Evolutionary conservation across 1,140 invertebrate genomes (phyloP).

Genomic region (Oedothorax gibbosus): DNA sequence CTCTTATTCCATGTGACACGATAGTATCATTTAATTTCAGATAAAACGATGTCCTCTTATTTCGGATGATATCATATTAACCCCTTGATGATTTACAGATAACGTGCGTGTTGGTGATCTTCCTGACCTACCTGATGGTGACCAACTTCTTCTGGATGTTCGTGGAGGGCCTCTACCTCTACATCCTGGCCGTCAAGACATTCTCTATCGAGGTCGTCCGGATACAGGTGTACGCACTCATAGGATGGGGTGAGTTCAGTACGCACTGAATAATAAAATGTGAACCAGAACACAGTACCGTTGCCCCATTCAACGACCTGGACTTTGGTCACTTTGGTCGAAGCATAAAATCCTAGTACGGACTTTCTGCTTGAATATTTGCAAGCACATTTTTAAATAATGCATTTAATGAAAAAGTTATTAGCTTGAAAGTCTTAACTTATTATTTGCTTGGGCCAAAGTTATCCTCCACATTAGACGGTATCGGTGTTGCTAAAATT

Average conservation of each 20-base stretch:
- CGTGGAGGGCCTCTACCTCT: constrained; percentile 94
- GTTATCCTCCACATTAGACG: too few relatives aligned
- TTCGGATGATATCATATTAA: neutral
- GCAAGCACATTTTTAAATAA: too few relatives aligned
- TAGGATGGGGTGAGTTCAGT: constrained; percentile 86
- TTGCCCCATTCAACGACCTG: too few relatives aligned
- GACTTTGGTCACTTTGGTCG: too few relatives aligned
- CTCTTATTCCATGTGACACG: neutral
- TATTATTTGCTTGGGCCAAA: too few relatives aligned
- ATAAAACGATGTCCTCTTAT: neutral
- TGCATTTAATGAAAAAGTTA: too few relatives aligned
- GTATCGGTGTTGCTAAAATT: too few relatives aligned
- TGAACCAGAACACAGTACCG: too few relatives aligned
- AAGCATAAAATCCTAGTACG: too few relatives aligned
- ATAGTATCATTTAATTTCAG: neutral
- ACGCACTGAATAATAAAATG: too few relatives aligned
- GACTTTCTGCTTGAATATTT: too few relatives aligned
- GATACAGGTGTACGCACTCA: constrained; percentile 84
- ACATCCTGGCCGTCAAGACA: constrained; percentile 91
- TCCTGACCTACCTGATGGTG: constrained; percentile 88
- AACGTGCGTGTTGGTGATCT: constrained; percentile 69
- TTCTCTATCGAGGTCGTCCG: constrained; percentile 92
- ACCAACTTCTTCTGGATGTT: constrained; percentile 99
- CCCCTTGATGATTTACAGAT: constrained; percentile 16
- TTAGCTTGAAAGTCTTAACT: too few relatives aligned